Conservation (phyloP, 2,113 vertebrate species). For the Bucco capensis region DNA sequence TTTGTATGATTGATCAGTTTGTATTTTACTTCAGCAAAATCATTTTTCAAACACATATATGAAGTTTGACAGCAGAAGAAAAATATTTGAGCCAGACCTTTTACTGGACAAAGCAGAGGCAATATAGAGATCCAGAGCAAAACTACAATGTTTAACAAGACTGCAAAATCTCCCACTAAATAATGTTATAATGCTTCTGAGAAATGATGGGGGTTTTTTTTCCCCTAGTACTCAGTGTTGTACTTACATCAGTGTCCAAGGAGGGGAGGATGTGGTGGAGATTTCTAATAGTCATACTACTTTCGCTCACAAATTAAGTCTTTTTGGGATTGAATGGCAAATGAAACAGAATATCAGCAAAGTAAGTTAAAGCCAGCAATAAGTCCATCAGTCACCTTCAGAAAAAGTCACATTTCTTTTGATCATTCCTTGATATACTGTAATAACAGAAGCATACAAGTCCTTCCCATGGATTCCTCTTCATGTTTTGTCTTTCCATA, state of each 20-base stretch:
- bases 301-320: neutral
- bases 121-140: neutral
- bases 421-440: neutral
- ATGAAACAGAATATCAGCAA: neutral
- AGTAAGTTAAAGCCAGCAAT: neutral
- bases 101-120: neutral
- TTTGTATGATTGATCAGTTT: constrained; percentile 68
- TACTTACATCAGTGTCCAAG: neutral
- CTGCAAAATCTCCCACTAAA: neutral
- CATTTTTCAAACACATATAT: constrained; percentile 24
- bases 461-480: neutral
- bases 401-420: constrained; percentile 15
- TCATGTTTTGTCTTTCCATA: neutral
- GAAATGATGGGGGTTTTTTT: neutral
- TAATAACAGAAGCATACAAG: neutral
- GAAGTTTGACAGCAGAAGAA: neutral
- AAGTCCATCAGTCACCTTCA: neutral
- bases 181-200: neutral
- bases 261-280: too few relatives aligned
- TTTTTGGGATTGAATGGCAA: neutral
- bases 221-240: neutral
- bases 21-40: constrained; percentile 51
- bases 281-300: neutral
- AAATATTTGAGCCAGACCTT: neutral
- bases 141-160: neutral